Evolutionary conservation across 1,140 invertebrate genomes (phyloP), one percentile per base, ranked within the genome.

Genomic region (Diorhabda sublineata): DNA sequence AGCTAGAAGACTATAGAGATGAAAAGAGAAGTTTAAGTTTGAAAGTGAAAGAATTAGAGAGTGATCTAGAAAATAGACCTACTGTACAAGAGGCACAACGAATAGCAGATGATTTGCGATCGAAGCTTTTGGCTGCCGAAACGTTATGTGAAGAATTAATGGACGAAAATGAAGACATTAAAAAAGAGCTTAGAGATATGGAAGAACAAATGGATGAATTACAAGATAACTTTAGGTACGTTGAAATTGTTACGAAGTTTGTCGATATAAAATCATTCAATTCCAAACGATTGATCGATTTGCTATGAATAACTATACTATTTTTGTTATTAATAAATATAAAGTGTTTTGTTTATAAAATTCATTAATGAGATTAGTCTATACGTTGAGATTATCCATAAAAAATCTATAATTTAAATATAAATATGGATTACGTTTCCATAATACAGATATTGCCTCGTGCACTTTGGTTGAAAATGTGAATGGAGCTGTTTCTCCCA

Each of bases 141-240:
- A 91, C 90, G 61, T 84, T 97, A 2, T 94, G 94, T 77, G 94
- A 97, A 80, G 93, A 95, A 72, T 83, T 99, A 2, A 94, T 95
- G 90, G 94, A 98, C 76, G 97, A 99, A 82, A 99, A 99, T 83
- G 93, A 97, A 78, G 91, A 94, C 61, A 92, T 98, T 83, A 96
- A 97, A 77, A 92, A 93, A 73, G 96, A 99, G 81, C 89, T 98
- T 26, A 83, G 92, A 62, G 94, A 97, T 76, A 84, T 99, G 76
- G 94, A 97, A 78, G 92, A 96, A 67, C 97, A 99, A 85, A 96
- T 99, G 82, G 96, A 98, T 78, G 96, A 99, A 83, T 92, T 99
- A 89, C 96, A 98, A 80, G 95, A 98, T 81, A 96, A 94, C 80
- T 98, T 98, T 82, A 88, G 91, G 88, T 89, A 61, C 60, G 60